Evolutionary conservation across 2,888 invertebrate genomes (phyloP), one percentile per base, ranked within the genome.

Genomic region (Acleris literana): DNA sequence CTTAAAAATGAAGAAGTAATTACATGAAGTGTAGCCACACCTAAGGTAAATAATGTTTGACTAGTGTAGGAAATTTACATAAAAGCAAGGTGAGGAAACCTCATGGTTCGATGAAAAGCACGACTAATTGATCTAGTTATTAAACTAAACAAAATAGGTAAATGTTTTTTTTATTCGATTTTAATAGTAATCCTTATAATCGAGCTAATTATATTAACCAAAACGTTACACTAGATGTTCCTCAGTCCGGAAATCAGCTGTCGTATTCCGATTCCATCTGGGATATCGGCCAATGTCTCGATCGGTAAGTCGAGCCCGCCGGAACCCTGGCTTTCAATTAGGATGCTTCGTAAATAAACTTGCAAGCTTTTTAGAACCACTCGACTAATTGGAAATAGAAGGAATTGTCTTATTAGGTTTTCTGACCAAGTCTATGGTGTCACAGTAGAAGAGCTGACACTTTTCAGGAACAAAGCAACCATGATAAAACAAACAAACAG

Each of bases 241-340:
- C 75, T 71, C 64, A 69, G 65, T 61, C 82, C 88, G 92, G 91
- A 92, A 91, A 90, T 92, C 88, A 91, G 85, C 87, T 89, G 91
- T 91, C 91, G 81, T 79, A 84, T 81, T 78, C 80, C 80, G 86
- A 88, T 86, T 86, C 84, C 80, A 76, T 76, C 78, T 87, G 87
- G 87, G 87, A 84, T 84, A 84, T 84, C 84, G 79, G 85, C 89
- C 87, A 89, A 88, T 88, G 83, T 77, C 79, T 79, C 77, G 81
- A 85, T 85, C 81, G 81, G 87, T 86, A 88, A 88, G 76, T 68
- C 74, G 87, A 88, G 79, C 78, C 70, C 80, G 76, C 78, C 81
- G 85, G 84, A 87, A 84, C 80, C 79, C 79, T 74, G 83, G 82
- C 82, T 80, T 76, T 74, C 56, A 65, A 77, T 81, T 84, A 81